These are phyloP conservation scores for Nemurella pictetii DNA, from an alignment of 2,888 invertebrate genomes.

Conservation along the genomic window DNA sequence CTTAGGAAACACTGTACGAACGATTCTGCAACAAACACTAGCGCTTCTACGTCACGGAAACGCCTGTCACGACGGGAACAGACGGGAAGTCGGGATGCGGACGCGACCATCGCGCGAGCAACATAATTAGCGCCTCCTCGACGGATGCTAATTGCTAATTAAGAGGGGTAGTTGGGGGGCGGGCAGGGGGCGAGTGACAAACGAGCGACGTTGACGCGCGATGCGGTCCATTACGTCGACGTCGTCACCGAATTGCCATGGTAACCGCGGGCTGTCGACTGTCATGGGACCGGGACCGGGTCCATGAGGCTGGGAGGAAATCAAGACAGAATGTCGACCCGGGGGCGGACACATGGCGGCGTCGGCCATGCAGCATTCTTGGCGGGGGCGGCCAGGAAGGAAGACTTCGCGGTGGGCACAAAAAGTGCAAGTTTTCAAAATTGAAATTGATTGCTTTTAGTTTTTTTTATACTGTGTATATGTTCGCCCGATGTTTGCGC, in stretches of 20 bases:
- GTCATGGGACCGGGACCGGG: neutral
- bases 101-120: neutral
- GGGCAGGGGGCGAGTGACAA: neutral
- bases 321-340: neutral
- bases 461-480: too few species aligned
- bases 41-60: neutral
- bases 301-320: neutral
- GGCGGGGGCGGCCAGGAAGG: too few species aligned
- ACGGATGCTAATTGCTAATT: neutral
- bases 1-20: too few species aligned
- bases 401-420: too few species aligned
- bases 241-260: neutral
- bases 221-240: neutral
- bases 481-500: too few species aligned
- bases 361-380: neutral
- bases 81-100: neutral
- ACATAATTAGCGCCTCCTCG: neutral
- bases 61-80: neutral
- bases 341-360: neutral
- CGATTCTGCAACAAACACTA: too few species aligned
- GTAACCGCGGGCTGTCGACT: neutral
- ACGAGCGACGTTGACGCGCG: neutral
- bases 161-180: too few species aligned
- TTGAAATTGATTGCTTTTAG: too few species aligned
- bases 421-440: too few species aligned